phyloP scores from a whole-genome alignment of 30 jellyfish, hydroid and myxozoan genomes.

The Chrysaora quinquecirrha region DNA sequence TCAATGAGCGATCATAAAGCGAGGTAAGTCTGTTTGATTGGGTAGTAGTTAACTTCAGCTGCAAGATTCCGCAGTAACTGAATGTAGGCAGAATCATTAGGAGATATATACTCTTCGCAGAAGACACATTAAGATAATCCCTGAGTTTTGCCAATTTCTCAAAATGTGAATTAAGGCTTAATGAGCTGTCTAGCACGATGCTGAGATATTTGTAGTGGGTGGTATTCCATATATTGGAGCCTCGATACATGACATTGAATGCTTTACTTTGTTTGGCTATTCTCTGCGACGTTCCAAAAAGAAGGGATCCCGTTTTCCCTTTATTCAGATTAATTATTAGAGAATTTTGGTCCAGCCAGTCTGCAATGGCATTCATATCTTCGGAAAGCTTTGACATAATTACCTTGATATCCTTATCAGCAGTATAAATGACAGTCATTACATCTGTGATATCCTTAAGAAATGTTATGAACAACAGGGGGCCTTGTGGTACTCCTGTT shows the following conservation, averaged over 20 bases:
- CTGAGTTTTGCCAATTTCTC: not conserved
- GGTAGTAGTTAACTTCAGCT: constrained; percentile 30
- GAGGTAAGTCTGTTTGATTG: constrained; percentile 25
- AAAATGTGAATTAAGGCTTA: too few relatives aligned
- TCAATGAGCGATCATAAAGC: constrained; percentile 21
- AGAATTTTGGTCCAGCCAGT: constrained; percentile 51
- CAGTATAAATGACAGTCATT: constrained; percentile 51
- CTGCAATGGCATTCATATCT: constrained; percentile 50
- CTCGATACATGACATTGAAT: constrained; percentile 5
- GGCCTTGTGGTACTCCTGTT: constrained; percentile 51
- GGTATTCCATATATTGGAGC: not conserved
- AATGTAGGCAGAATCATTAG: too few relatives aligned
- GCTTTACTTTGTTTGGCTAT: constrained; percentile 31
- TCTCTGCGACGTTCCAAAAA: constrained; percentile 52
- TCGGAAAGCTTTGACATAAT: constrained; percentile 52
- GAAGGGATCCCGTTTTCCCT: constrained; percentile 40
- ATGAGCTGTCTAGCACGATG: constrained; percentile 4
- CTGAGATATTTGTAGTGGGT: constrained; percentile 20
- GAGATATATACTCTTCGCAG: too few relatives aligned
- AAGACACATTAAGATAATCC: constrained; percentile 6
- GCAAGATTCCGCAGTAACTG: not conserved
- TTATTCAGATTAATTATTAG: constrained; percentile 44
- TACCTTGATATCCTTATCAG: constrained; percentile 49
- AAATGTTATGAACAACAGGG: constrained; percentile 24
- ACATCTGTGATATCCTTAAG: too few relatives aligned